Evolutionary conservation across 2,888 invertebrate genomes (phyloP).

Genomic region (Branchellion lobata): DNA sequence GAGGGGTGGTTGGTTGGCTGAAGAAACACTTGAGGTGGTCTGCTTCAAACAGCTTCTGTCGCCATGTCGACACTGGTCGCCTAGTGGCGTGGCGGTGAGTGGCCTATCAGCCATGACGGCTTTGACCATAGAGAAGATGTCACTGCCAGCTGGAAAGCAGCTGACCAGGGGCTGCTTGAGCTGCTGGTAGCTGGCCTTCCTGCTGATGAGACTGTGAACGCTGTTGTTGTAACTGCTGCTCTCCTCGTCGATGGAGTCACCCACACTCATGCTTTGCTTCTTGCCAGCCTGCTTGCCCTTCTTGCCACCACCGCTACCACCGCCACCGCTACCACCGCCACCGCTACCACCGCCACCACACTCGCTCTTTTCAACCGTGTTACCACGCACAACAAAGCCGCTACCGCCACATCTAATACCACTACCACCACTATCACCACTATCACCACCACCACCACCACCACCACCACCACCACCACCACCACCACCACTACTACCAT

Average conservation of each 20-base stretch:
- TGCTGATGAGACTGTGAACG: constrained; percentile 38
- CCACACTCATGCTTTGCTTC: constrained; percentile 53
- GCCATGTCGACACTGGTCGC: neutral
- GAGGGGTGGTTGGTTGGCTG: neutral
- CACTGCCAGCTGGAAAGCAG: constrained; percentile 42
- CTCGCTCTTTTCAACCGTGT: neutral
- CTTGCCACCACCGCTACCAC: constrained; percentile 6
- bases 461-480: too few species aligned
- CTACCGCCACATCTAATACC: too few species aligned
- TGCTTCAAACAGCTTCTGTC: neutral
- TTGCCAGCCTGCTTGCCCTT: constrained; percentile 43
- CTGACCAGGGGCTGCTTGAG: constrained; percentile 31
- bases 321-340: too few species aligned
- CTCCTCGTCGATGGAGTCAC: constrained; percentile 54
- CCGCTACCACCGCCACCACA: too few species aligned
- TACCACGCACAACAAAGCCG: neutral
- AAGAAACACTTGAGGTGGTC: constrained; percentile 12
- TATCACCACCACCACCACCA: too few species aligned
- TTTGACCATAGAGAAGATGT: constrained; percentile 44
- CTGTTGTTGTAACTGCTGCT: constrained; percentile 35
- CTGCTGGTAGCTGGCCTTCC: neutral
- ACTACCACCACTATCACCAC: too few species aligned
- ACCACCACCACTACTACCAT: neutral
- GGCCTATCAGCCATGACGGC: constrained; percentile 21
- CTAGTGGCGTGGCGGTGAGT: neutral